Conservation (phyloP, 2,113 vertebrate species). For the Scartelaos histophorus region DNA sequence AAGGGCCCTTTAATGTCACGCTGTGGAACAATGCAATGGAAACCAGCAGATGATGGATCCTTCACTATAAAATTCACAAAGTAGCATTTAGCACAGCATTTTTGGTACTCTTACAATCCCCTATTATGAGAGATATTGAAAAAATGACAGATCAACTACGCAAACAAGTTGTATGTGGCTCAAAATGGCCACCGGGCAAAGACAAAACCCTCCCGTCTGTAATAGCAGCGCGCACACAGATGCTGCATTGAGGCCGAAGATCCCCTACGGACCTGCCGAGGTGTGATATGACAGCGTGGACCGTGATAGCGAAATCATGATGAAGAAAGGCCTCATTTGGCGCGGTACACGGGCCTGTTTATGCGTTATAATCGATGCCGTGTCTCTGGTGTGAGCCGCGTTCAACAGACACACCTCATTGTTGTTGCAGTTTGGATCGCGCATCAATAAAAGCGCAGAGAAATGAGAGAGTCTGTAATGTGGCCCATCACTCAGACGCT, state of each 20-base stretch:
- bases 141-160: not conserved
- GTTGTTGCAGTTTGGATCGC: conserved; percentile 7
- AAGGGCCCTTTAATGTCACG: too few species aligned
- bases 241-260: not conserved
- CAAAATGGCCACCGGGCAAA: conserved; percentile 21
- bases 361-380: not conserved
- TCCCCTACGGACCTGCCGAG: conserved; percentile 3
- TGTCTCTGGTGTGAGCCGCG: not conserved
- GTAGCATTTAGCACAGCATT: too few species aligned
- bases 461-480: conserved; percentile 34
- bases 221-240: not conserved
- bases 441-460: conserved; percentile 29
- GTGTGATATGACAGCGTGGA: not conserved
- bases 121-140: too few species aligned
- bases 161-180: not conserved
- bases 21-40: too few species aligned
- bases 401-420: conserved; percentile 1
- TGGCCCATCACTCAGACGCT: conserved; percentile 22
- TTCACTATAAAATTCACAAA: too few species aligned
- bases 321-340: conserved; percentile 1
- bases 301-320: conserved; percentile 2
- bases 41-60: too few species aligned
- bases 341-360: not conserved
- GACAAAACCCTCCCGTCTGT: conserved; percentile 21
- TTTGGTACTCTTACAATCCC: too few species aligned